phyloP scores from a whole-genome alignment of 2,888 invertebrate genomes.

The Hemithea aestivaria region DNA sequence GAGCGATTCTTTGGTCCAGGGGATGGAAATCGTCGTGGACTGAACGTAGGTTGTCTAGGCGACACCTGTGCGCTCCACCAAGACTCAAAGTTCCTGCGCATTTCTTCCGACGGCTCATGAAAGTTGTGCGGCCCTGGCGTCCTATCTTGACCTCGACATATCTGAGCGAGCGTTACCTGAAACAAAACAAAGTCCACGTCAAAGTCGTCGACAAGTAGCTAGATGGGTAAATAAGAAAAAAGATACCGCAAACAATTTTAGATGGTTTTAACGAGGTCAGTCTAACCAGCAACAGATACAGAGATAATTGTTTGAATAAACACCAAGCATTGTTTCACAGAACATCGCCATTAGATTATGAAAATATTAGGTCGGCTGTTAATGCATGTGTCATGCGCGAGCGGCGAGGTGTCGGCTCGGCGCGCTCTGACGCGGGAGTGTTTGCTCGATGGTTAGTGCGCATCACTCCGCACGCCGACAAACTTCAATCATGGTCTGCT shows the following conservation, averaged over 20 bases:
- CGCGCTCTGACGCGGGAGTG: slow-evolving; percentile 54
- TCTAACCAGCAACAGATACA: slow-evolving; percentile 73
- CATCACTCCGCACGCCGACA: slow-evolving; percentile 62
- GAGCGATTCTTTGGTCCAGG: slow-evolving; percentile 76
- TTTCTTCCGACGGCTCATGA: slow-evolving; percentile 89
- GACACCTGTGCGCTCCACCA: slow-evolving; percentile 92
- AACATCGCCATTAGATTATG: slow-evolving; percentile 79
- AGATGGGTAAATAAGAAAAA: slow-evolving; percentile 46
- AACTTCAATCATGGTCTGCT: slow-evolving; percentile 77
- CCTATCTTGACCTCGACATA: slow-evolving; percentile 88
- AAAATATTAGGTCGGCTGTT: slow-evolving; percentile 77
- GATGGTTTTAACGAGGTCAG: slow-evolving; percentile 74
- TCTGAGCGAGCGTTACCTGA: slow-evolving; percentile 88
- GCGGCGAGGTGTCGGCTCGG: slow-evolving; percentile 42
- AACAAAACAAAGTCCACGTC: slow-evolving; percentile 51
- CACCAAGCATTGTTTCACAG: slow-evolving; percentile 74
- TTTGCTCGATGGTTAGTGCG: slow-evolving; percentile 70
- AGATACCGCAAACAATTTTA: slow-evolving; percentile 67
- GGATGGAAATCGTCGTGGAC: slow-evolving; percentile 70
- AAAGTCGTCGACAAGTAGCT: slow-evolving; percentile 36
- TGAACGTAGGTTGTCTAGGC: slow-evolving; percentile 76
- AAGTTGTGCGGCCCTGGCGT: slow-evolving; percentile 81
- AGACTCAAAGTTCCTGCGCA: slow-evolving; percentile 92
- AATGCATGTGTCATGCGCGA: slow-evolving; percentile 77
- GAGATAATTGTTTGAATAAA: slow-evolving; percentile 72